These are phyloP conservation scores for Ceratina calcarata DNA, from an alignment of 1,140 invertebrate genomes.

Conservation along the genomic window DNA sequence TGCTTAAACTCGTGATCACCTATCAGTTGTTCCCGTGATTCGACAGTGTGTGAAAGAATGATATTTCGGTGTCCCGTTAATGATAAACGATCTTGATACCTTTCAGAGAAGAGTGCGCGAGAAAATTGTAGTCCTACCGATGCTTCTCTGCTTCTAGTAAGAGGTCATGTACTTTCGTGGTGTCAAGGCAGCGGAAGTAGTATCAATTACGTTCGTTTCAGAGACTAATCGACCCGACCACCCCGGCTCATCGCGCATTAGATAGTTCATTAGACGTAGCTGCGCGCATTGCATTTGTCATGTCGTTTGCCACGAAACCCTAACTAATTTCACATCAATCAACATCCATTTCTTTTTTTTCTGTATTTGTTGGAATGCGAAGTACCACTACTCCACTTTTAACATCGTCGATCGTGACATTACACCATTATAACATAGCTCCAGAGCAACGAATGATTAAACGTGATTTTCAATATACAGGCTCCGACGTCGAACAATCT, in stretches of 20 bases:
- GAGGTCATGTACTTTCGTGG: background rate
- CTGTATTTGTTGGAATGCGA: slow-evolving; percentile 4
- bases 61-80: background rate
- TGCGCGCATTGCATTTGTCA: slow-evolving; percentile 10
- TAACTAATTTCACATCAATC: background rate
- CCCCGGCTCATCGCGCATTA: background rate
- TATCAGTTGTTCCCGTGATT: background rate
- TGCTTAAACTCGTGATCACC: background rate
- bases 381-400: background rate
- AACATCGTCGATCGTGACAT: background rate
- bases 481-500: slow-evolving; percentile 73
- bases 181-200: slow-evolving; percentile 38
- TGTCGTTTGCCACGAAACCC: slow-evolving; percentile 5
- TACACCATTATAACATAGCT: background rate
- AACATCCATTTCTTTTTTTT: background rate
- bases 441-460: too few relatives aligned
- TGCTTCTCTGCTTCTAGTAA: background rate
- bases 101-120: background rate
- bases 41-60: background rate
- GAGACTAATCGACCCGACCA: background rate
- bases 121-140: background rate
- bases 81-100: too few relatives aligned
- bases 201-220: background rate
- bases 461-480: slow-evolving; percentile 50
- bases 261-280: background rate